Conservation (phyloP, 2,113 vertebrate genomes). For the Osmerus eperlanus region DNA sequence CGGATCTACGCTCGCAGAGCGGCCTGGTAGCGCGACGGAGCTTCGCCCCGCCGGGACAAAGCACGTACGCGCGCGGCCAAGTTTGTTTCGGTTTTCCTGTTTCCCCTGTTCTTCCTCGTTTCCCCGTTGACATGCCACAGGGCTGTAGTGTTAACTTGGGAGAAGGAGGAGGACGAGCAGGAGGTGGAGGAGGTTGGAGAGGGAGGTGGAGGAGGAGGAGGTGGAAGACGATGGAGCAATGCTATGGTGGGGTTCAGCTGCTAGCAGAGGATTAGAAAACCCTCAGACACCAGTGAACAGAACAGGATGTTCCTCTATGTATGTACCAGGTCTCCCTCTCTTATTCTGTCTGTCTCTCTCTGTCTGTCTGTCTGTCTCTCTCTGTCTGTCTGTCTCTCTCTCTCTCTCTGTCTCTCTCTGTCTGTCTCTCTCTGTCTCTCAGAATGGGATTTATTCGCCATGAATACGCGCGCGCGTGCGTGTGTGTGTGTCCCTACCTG, state of each 20-base stretch:
- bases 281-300: neutral
- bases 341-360: neutral
- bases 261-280: neutral
- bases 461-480: neutral
- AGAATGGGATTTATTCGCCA: no score
- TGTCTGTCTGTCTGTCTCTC: no score
- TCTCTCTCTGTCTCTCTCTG: neutral
- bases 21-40: neutral
- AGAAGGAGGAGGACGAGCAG: no score
- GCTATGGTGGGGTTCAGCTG: neutral
- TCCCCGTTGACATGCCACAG: neutral
- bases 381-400: neutral
- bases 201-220: no score
- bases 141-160: neutral
- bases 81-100: no score
- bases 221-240: neutral
- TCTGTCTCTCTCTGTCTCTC: no score
- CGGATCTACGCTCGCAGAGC: neutral
- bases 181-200: no score
- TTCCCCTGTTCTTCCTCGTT: no score
- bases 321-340: neutral
- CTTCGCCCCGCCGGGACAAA: neutral
- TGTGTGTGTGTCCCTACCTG: constrained; percentile 76
- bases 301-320: neutral
- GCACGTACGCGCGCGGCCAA: no score